Conservation (phyloP, 2,113 vertebrate species). For the Sylvia atricapilla region DNA sequence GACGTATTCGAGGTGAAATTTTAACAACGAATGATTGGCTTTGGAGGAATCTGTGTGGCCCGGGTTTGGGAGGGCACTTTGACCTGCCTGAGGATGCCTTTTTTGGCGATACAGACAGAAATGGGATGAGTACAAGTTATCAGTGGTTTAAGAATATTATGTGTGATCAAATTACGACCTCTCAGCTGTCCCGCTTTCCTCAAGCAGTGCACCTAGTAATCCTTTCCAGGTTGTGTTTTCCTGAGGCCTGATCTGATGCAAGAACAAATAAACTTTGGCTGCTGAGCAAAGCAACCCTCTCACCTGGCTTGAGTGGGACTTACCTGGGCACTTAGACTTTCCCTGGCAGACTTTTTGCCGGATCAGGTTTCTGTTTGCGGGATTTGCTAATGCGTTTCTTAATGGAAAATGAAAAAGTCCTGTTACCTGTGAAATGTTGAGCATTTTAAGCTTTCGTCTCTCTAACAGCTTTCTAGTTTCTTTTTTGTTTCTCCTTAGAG, state of each 20-base stretch:
- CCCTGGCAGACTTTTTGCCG: not conserved
- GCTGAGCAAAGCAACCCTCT: not conserved
- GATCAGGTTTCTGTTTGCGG: not conserved
- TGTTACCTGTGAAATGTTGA: not conserved
- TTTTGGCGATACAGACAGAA: not conserved
- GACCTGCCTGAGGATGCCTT: rapidly evolving
- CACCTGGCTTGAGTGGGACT: not conserved
- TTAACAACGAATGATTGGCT: not conserved
- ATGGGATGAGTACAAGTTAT: not conserved
- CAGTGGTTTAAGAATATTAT: not conserved
- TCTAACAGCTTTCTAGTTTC: not conserved
- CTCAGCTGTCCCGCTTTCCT: not conserved
- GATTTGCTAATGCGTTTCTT: not conserved
- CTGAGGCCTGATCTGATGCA: not conserved
- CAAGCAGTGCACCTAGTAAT: not conserved
- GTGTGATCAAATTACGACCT: not conserved
- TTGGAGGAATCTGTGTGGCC: not conserved
- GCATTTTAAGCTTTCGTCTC: not conserved
- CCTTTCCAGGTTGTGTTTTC: not conserved
- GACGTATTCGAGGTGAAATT: not conserved
- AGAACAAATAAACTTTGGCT: not conserved
- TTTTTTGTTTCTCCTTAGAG: not conserved
- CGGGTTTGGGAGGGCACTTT: not conserved
- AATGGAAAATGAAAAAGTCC: not conserved
- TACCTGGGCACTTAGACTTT: not conserved